Conservation (phyloP, 92 coral and sea anemone species). For the Palythoa caribaeorum region DNA sequence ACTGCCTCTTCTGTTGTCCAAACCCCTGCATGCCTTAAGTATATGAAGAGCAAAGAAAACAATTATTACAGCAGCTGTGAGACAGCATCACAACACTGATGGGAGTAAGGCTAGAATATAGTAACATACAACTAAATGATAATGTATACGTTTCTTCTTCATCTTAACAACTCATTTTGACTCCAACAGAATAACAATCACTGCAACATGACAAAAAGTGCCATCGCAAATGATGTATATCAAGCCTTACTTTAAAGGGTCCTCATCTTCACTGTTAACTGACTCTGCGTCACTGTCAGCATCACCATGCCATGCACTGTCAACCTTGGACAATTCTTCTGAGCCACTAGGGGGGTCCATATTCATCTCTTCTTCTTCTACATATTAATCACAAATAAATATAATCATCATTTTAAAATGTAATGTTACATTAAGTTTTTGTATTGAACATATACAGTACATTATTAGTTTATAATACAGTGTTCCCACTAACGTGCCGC, state of each 20-base stretch:
- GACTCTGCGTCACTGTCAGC: slow-evolving; percentile 98
- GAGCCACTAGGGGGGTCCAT: slow-evolving; percentile 61
- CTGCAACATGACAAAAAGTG: too few species aligned
- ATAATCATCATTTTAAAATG: neutral
- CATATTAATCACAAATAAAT: neutral
- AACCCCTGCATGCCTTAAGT: slow-evolving; percentile 92
- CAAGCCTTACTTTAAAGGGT: slow-evolving; percentile 77
- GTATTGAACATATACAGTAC: too few species aligned
- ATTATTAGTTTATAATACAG: too few species aligned
- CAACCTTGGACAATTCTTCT: slow-evolving; percentile 87
- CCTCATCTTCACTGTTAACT: slow-evolving; percentile 96
- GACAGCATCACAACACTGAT: too few species aligned
- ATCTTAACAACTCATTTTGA: too few species aligned
- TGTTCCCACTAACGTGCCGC: too few species aligned
- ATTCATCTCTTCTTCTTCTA: slow-evolving; percentile 38
- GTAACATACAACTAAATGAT: too few species aligned
- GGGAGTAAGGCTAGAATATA: too few species aligned
- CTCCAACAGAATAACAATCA: too few species aligned
- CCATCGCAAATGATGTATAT: neutral
- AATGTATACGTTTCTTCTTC: too few species aligned
- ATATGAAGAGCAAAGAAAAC: neutral
- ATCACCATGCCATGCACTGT: slow-evolving; percentile 99
- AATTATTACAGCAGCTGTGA: too few species aligned
- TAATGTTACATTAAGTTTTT: too few species aligned
- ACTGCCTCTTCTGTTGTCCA: slow-evolving; percentile 97